Evolutionary conservation across 2,113 vertebrate genomes (phyloP), one percentile per base, ranked within the genome.

Genomic region (Ramphastos sulfuratus): DNA sequence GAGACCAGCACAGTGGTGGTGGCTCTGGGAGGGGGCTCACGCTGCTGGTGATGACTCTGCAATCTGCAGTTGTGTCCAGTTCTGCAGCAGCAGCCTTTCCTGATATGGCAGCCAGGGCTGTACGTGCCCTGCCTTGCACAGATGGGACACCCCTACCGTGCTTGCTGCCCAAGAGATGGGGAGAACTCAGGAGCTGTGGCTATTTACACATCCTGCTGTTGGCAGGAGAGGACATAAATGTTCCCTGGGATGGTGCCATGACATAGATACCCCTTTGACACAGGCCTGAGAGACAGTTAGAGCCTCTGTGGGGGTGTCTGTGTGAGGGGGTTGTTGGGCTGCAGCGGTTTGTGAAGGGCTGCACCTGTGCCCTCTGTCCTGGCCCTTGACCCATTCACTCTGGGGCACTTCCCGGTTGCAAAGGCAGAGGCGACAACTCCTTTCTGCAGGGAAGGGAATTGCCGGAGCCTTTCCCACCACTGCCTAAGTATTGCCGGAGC

Each of bases 1-100:
- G 56, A 13, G 13, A 30, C 20, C 20, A 1, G 7, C 1, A 7
- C 0, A 30, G 35, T 3, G 28, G n/a, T 0, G 0, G 52, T 56
- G 52, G 10, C 30, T 66, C 27, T 28, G 23, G 27, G 46, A 63
- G 6, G 7, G 28, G 66, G 12, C 24, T 78, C 59, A 6, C 2
- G 0, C 4, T 48, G 35, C 65, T 14, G 6, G 19, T 2, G 0
- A 23, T 5, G 39, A 23, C 33, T 13, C 39, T 16, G 24, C 4
- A 0, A 65, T 15, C 48, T 18, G 30, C 48, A 42, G 65, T 6
- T 2, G 2, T 2, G 21, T 27, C 44, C 59, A 3, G 54, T 42
- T n/a, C 50, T 17, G n/a, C 48, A 21, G 78, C 37, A 82, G 18
- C 67, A 55, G 37, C 42, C 19, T 2, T 9, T 18, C 35, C 31